Base-by-base conservation (phyloP, 2,797 vertebrate species). In the Micropoecilia bifurca region DNA sequence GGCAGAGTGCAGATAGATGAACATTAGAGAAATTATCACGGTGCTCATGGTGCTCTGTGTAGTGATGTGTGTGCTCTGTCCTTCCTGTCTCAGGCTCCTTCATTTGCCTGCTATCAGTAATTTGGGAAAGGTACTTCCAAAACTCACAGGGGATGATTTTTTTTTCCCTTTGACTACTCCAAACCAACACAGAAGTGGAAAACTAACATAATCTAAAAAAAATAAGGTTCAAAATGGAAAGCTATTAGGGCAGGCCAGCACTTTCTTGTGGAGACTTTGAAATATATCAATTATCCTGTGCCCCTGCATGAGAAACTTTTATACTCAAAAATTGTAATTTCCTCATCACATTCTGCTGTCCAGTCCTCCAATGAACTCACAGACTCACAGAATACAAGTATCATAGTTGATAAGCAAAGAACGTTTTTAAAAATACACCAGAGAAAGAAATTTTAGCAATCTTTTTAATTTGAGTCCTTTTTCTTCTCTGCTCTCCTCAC, bases 11-110 rank as follows among this genome's bases (percentile, higher is more conserved):
- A 88, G 85, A 84, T 84, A 89, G 86, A 84, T 84, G 85, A 89
- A 87, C 91, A 94, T 94, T 94, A 94, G 80, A 90, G 85, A 93
- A 94, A 95, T 95, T 93, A 95, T 90, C 83, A 85, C 88, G 76
- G 84, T 82, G 85, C 87, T 90, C 83, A 85, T 87, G 78, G 84
- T 83, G 85, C 87, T 90, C 77, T 90, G 77, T 88, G 85, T 86
- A 61, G 68, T 83, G 78, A n/a, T 66, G 72, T 46, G 45, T 81
- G 82, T 30, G 33, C 81, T 68, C 80, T 36, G 59, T 86, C 80
- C 77, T 57, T 84, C 78, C 74, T 69, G 45, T 79, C 43, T 88
- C 83, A 80, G 79, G 77, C 84, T 83, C 72, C 81, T 78, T 77
- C 20, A 87, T 82, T 91, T 79, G 43, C 61, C 63, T 71, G 80